Conservation (phyloP, 2,888 invertebrate species). For the Tinea trinotella region DNA sequence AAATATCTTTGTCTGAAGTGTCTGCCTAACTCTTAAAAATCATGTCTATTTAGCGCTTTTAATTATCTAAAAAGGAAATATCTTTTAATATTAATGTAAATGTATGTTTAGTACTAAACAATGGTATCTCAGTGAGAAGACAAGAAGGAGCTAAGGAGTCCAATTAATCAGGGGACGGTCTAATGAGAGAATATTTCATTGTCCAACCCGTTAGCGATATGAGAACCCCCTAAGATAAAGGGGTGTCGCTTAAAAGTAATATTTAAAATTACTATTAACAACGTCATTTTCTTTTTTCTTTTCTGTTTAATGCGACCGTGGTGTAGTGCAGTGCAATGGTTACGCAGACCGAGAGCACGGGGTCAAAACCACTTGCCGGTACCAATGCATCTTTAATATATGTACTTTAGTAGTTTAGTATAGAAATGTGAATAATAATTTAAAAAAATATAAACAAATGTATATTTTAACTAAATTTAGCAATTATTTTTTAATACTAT, state of each 20-base stretch:
- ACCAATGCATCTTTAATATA: too few species aligned
- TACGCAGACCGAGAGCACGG: too few species aligned
- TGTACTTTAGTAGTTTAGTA: too few species aligned
- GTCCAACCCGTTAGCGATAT: constrained; percentile 49
- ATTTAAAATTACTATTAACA: background rate
- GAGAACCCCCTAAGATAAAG: constrained; percentile 12
- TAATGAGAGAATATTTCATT: constrained; percentile 72
- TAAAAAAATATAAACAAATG: too few species aligned
- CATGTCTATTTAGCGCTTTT: background rate
- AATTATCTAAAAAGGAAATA: background rate
- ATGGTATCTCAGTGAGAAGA: background rate
- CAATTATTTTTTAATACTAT: too few species aligned
- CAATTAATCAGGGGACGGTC: constrained; percentile 67
- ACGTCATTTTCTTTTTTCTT: background rate
- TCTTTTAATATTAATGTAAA: background rate
- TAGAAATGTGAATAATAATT: too few species aligned
- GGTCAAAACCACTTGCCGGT: too few species aligned
- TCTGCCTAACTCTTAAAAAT: too few species aligned
- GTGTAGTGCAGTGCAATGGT: too few species aligned
- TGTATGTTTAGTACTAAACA: background rate
- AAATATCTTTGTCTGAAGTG: too few species aligned
- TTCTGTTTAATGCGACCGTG: too few species aligned
- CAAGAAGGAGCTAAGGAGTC: constrained; percentile 44
- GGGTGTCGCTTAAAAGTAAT: background rate
- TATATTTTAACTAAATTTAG: too few species aligned